Evolutionary conservation across 2,113 vertebrate genomes (phyloP).

Genomic region (Prietella phreatophila): DNA sequence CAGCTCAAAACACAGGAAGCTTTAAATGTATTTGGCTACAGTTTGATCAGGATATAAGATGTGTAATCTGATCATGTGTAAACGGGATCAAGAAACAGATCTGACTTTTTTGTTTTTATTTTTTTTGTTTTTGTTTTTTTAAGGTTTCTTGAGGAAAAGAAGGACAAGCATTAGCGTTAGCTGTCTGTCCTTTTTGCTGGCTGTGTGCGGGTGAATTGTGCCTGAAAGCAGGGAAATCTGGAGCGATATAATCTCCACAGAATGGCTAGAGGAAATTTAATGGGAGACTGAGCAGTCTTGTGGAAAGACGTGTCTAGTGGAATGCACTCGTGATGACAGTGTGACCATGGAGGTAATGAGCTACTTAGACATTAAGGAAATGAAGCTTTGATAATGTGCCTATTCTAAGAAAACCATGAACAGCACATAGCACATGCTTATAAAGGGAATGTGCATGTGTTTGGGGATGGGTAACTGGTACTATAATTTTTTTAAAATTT

Average conservation of each 20-base stretch:
- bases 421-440: conserved; percentile 30
- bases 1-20: background rate
- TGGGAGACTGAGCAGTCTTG: conserved; percentile 42
- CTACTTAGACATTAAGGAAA: conserved; percentile 54
- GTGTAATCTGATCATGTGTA: background rate
- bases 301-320: conserved; percentile 44
- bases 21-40: background rate
- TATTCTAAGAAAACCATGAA: conserved; percentile 45
- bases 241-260: conserved; percentile 48
- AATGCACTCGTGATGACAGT: conserved; percentile 49
- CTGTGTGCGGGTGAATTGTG: conserved; percentile 18
- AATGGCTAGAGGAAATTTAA: conserved; percentile 54
- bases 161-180: background rate
- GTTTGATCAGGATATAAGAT: background rate
- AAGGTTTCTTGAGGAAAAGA: background rate
- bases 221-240: conserved; percentile 22
- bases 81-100: background rate
- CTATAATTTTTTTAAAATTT: background rate
- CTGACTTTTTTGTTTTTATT: background rate
- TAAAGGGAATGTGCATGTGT: background rate
- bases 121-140: too few relatives aligned
- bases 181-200: background rate
- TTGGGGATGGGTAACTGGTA: background rate
- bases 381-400: conserved; percentile 52
- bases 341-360: conserved; percentile 50